These are phyloP conservation scores for Solen grandis DNA, from an alignment of 1,140 invertebrate species.

Conservation along the genomic window DNA sequence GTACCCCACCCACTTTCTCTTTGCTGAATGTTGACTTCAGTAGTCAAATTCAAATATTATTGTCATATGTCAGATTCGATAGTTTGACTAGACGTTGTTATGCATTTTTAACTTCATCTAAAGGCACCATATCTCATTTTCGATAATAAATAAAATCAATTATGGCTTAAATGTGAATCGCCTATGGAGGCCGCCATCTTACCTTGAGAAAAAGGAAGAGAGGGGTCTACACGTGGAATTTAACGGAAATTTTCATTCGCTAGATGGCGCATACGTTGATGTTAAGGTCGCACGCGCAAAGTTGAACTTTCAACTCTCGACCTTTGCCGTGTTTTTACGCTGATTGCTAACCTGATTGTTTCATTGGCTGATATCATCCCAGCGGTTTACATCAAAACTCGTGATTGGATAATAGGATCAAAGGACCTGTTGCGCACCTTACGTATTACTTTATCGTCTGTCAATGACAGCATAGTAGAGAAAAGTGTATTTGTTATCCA, in stretches of 20 bases:
- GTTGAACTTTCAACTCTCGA: conserved; percentile 41
- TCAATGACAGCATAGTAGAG: conserved; percentile 37
- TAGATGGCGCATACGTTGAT: conserved; percentile 5
- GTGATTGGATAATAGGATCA: conserved; percentile 34
- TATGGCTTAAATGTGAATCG: no score
- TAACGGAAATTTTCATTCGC: background rate
- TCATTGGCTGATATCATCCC: conserved; percentile 36
- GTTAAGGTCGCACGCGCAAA: background rate
- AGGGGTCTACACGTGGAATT: conserved; percentile 36
- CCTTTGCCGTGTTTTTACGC: background rate
- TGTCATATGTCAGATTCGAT: no score
- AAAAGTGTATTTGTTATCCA: no score
- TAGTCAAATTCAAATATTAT: no score
- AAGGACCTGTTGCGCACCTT: conserved; percentile 43
- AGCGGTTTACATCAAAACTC: conserved; percentile 8
- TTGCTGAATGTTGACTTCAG: no score
- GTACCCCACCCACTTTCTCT: no score
- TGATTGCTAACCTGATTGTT: conserved; percentile 22
- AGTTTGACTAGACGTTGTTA: no score
- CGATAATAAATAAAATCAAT: no score
- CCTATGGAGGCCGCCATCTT: conserved; percentile 47
- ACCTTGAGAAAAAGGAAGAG: conserved; percentile 16
- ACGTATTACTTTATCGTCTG: conserved; percentile 34
- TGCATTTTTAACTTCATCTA: no score
- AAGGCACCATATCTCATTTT: no score